Base-by-base conservation (phyloP, 2,797 vertebrate genomes). In the Petrocephalus sullivani region DNA sequence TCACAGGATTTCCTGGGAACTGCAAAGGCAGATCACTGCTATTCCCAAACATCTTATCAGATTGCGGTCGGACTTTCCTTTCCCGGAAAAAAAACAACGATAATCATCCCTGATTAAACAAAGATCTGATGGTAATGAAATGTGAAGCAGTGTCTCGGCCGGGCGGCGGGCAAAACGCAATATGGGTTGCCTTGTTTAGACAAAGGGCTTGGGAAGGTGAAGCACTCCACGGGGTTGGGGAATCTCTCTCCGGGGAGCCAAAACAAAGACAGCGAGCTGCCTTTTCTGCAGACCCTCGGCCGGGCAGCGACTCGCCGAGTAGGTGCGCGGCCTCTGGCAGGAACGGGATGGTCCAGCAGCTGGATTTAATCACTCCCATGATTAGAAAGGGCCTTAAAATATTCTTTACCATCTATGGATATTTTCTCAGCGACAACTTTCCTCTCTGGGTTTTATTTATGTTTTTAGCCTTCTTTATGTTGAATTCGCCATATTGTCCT, bases 71-170 rank as follows among this genome's bases (percentile, higher is more conserved):
- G 60, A 49, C 75, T 82, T 41, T 16, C 14, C 3, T 51, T 81
- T 21, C 2, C 49, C 41, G 23, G n/a, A 16, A 51, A 87, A 53
- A 71, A 28, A 12, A 87, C 51, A 12, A 41, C 19, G 7, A 33
- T 28, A 28, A 67, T 33, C 61, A 67, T 64, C 60, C 60, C 60
- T 10, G 61, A 67, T 67, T 12, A 67, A 23, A 33, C 61, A 16
- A 28, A 41, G 67, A 75, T 41, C 33, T 75, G 67, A 75, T 75
- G 67, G 14, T 41, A 19, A 4, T 3, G 88, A 91, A 87, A 91
- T 87, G 91, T 0, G 88, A 90, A 92, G 88, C 86, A 86, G n/a
- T 78, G 23, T 12, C 4, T 60, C 49, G 51, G 8, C 82, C 78
- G 19, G 89, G 89, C 61, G 21, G 33, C 67, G 23, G 16, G 51